phyloP scores from a whole-genome alignment of 2,888 invertebrate genomes.

The Tachina lurida region DNA sequence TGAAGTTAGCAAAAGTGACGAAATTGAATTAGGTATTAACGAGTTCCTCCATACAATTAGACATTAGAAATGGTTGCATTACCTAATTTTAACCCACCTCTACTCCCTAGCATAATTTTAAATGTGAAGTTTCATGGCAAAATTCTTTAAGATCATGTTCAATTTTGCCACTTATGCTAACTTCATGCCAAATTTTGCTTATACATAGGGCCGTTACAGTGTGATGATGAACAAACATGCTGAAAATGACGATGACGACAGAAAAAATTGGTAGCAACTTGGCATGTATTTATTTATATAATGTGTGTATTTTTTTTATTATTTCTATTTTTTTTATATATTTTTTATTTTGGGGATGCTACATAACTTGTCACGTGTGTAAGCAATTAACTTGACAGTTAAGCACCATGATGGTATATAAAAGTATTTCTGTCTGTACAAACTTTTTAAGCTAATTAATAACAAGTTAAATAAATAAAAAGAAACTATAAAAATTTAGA shows the following conservation, averaged over 20 bases:
- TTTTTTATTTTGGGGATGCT: slow-evolving; percentile 7
- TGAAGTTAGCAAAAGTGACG: too few relatives aligned
- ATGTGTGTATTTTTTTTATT: not conserved
- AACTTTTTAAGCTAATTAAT: slow-evolving; percentile 30
- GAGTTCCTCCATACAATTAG: too few relatives aligned
- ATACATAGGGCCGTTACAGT: too few relatives aligned
- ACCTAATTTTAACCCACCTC: too few relatives aligned
- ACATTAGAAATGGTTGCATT: too few relatives aligned
- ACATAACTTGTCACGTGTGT: slow-evolving; percentile 60
- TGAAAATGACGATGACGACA: slow-evolving; percentile 15
- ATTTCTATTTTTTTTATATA: not conserved
- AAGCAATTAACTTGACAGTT: slow-evolving; percentile 64
- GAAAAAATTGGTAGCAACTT: slow-evolving; percentile 27
- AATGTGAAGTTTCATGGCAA: too few relatives aligned
- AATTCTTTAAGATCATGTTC: too few relatives aligned
- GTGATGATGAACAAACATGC: slow-evolving; percentile 15
- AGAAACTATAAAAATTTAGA: not conserved
- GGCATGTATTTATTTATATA: not conserved
- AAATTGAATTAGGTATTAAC: too few relatives aligned
- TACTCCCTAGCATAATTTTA: too few relatives aligned
- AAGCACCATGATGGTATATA: slow-evolving; percentile 48
- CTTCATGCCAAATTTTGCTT: too few relatives aligned
- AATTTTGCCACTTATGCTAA: too few relatives aligned
- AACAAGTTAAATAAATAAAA: slow-evolving; percentile 24
- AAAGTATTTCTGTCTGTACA: slow-evolving; percentile 42